Base-by-base conservation (phyloP, 2,113 vertebrate species). In the Lichenostomus cassidix region DNA sequence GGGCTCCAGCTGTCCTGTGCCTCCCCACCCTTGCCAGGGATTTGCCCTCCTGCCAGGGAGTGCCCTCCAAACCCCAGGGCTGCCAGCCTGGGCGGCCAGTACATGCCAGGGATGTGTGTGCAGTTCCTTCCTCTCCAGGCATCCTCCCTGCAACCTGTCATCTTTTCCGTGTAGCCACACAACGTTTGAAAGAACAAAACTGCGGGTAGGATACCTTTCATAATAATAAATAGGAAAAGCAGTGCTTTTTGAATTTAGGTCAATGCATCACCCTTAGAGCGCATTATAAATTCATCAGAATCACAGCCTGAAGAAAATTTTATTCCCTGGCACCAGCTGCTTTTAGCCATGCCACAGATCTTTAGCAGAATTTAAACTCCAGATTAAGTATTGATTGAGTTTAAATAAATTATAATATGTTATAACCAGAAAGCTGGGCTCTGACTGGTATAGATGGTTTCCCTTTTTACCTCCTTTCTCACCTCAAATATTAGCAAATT, bases 241-340 rank as follows among this genome's bases (percentile, higher is more conserved):
- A 80, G 37, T 46, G 87, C 80, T 97, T 97, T 92, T 93, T 93
- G 96, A 97, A 97, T 98, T 87, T 97, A 96, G 97, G 97, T 98
- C 98, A 97, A 91, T 79, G 89, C 95, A 95, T 95, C 97, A 95
- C 94, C 96, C 95, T 96, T 83, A 95, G 94, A 97, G 82, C 3
- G 39, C 85, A 96, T 97, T 97, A 97, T 94, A 97, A 97, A 97
- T 97, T 97, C 94, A 97, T 98, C 96, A 93, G 96, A 97, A 93
- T 96, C 92, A 94, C 62, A 97, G 96, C 96, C 97, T 83, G 92
- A 77, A 97, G 97, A 95, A 94, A 96, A 89, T 94, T 94, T 89
- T 89, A 93, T 97, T 97, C 97, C 96, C 94, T 95, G 92, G 90
- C 85, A 92, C 94, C 87, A 86, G 55, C 91, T 95, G 87, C 83